A percentile compares a stretch with the other conserved stretches of the same genome.
Conservation (phyloP, 2,888 invertebrate species). For the Gibbula magus region DNA sequence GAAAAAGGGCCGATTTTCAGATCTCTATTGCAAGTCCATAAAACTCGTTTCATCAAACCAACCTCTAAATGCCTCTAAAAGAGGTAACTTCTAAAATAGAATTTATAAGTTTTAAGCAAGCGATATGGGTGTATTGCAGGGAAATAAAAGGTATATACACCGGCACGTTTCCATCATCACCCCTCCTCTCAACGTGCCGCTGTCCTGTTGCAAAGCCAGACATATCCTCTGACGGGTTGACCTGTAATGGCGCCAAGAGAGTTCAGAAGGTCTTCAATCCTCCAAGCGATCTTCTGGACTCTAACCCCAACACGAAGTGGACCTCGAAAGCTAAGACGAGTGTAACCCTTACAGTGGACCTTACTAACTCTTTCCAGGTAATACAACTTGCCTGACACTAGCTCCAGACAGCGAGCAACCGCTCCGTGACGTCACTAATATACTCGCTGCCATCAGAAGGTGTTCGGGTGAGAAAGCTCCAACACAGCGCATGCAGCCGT, state of each 20-base stretch:
- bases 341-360: constrained; percentile 18
- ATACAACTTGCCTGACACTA: too few species aligned
- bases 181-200: constrained; percentile 4
- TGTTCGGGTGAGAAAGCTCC: too few species aligned
- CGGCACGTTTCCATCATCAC: not conserved
- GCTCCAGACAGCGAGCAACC: too few species aligned
- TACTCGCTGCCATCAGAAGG: too few species aligned
- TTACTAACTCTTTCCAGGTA: constrained; percentile 32
- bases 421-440: too few species aligned
- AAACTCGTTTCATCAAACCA: too few species aligned
- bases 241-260: not conserved
- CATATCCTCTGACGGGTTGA: not conserved
- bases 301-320: constrained; percentile 10
- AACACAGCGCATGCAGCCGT: too few species aligned
- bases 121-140: constrained; percentile 15
- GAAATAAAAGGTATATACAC: constrained; percentile 17
- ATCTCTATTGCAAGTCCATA: too few species aligned
- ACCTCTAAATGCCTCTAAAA: too few species aligned
- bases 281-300: constrained; percentile 9
- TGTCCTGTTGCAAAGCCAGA: constrained; percentile 12
- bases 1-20: too few species aligned
- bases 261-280: not conserved
- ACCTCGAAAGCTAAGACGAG: constrained; percentile 26
- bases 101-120: too few species aligned
- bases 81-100: too few species aligned